These are phyloP conservation scores for Hippotragus niger DNA, from an alignment of 2,113 vertebrate genomes.

Conservation along the genomic window DNA sequence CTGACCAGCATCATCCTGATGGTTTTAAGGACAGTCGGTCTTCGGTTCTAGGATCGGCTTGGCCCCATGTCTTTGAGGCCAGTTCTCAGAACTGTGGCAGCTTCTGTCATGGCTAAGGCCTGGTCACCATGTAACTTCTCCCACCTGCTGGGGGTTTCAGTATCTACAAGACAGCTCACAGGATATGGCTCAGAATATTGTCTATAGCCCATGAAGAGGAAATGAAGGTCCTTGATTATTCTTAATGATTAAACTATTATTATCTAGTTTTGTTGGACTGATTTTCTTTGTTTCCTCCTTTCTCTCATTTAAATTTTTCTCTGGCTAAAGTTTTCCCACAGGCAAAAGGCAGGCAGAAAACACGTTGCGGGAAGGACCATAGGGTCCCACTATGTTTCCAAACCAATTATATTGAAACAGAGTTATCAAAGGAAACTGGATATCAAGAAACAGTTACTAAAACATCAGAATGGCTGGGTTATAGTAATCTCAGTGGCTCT, in stretches of 20 bases:
- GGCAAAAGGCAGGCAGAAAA: neutral
- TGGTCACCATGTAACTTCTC: neutral
- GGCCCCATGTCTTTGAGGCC: neutral
- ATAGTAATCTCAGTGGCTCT: accelerated
- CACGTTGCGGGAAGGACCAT: accelerated
- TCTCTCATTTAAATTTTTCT: neutral
- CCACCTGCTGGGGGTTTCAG: neutral
- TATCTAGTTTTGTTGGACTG: neutral
- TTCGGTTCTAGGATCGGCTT: accelerated
- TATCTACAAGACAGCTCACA: neutral
- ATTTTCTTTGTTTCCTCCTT: neutral
- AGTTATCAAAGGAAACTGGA: neutral
- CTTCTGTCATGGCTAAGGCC: neutral
- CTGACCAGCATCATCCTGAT: neutral
- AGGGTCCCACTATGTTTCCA: neutral
- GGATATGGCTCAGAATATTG: neutral
- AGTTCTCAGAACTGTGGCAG: neutral
- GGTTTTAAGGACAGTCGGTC: neutral
- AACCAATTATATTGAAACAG: neutral
- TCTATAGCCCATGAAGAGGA: neutral
- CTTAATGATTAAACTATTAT: neutral
- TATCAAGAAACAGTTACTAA: neutral
- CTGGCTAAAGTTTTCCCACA: neutral
- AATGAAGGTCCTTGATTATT: neutral
- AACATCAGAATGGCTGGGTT: neutral